Evolutionary conservation across 35 echinoderm and acorn worm species (phyloP).

Genomic region (Lytechinus variegatus): DNA sequence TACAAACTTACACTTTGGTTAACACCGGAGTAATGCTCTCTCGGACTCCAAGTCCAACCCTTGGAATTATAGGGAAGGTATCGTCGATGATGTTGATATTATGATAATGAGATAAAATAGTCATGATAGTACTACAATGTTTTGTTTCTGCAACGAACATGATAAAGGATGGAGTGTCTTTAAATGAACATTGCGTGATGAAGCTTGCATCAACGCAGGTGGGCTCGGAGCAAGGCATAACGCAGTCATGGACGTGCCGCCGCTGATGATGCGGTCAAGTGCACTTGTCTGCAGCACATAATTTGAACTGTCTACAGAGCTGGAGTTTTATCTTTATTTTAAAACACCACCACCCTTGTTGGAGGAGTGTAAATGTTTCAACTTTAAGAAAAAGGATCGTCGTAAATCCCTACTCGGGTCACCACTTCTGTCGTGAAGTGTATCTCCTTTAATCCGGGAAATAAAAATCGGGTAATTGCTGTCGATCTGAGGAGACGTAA

Average conservation of each 20-base stretch:
- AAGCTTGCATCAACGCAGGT: background rate
- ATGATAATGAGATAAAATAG: background rate
- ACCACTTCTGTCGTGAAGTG: background rate
- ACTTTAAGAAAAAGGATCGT: background rate
- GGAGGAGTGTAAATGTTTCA: slow-evolving; percentile 5
- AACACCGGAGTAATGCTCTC: background rate
- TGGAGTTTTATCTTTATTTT: background rate
- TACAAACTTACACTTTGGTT: too few relatives aligned
- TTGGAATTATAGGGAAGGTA: background rate
- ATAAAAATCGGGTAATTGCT: background rate
- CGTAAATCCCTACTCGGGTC: slow-evolving; percentile 6
- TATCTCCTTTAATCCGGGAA: background rate
- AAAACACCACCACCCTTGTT: background rate
- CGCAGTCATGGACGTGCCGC: background rate
- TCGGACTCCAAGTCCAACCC: background rate
- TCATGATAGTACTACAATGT: background rate
- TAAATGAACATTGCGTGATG: background rate
- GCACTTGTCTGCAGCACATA: background rate
- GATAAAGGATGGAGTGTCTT: background rate
- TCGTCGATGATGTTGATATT: background rate
- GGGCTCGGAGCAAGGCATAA: background rate
- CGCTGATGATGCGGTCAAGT: background rate
- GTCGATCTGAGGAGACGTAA: background rate
- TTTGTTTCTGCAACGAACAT: background rate
- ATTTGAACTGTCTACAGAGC: background rate